A percentile compares a stretch with the other conserved stretches of the same genome.
Evolutionary conservation across 2,888 invertebrate genomes (phyloP).

Genomic region (Nephrotoma flavescens): DNA sequence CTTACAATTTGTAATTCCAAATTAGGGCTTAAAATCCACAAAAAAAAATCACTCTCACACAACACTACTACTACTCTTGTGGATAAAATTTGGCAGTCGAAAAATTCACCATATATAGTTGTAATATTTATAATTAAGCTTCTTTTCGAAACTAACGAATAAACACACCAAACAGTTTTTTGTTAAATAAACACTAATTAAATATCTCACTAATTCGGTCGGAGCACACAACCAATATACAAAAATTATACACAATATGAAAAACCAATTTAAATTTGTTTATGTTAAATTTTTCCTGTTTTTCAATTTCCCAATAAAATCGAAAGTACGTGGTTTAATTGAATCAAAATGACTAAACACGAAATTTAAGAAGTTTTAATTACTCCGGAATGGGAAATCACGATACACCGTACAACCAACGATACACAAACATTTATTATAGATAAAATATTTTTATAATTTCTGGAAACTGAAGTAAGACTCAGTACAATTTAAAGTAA

Average conservation of each 20-base stretch:
- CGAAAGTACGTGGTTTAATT: background rate
- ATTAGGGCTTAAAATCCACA: background rate
- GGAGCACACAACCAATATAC: background rate
- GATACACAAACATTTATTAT: background rate
- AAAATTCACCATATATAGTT: background rate
- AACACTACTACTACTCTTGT: background rate
- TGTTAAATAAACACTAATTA: background rate
- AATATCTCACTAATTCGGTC: background rate
- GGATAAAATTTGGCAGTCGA: background rate
- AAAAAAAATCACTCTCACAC: background rate
- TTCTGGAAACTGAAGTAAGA: background rate
- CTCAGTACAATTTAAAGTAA: background rate
- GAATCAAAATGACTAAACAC: background rate
- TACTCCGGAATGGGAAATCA: background rate
- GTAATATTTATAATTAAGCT: background rate
- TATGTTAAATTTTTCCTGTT: background rate
- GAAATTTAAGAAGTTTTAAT: background rate
- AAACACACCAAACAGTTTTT: background rate
- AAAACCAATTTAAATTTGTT: background rate
- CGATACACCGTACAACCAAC: background rate
- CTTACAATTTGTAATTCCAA: background rate
- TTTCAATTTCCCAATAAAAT: background rate
- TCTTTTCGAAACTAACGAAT: background rate
- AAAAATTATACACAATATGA: background rate
- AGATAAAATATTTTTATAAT: background rate